Percentiles rank a stretch among this genome's conserved stretches.
phyloP scores from a whole-genome alignment of 2,113 vertebrate species.

The Ploceus nigricollis region DNA sequence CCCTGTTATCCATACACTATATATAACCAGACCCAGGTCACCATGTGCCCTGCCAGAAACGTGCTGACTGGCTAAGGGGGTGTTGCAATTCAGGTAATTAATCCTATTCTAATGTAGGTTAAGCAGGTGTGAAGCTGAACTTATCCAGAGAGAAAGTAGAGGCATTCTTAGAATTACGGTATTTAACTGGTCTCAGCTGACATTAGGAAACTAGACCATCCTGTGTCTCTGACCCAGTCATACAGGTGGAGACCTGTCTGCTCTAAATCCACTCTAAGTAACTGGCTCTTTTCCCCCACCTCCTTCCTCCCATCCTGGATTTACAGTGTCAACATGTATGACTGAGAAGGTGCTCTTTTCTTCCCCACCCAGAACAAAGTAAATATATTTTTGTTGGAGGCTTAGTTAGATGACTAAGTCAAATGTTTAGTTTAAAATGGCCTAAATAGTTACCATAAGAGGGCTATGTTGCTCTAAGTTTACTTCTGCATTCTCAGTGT shows the following conservation, averaged over 20 bases:
- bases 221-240: conserved; percentile 33
- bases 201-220: conserved; percentile 30
- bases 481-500: background rate
- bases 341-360: background rate
- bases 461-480: background rate
- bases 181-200: conserved; percentile 63
- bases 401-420: background rate
- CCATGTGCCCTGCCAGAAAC: conserved; percentile 69
- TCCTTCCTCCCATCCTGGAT: background rate
- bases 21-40: conserved; percentile 54
- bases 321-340: background rate
- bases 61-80: conserved; percentile 69
- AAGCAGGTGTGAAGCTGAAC: conserved; percentile 75
- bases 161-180: conserved; percentile 25
- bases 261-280: conserved; percentile 16
- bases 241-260: conserved; percentile 15
- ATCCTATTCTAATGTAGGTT: conserved; percentile 80
- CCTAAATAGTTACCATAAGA: background rate
- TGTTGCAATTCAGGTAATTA: conserved; percentile 71
- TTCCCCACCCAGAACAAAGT: background rate
- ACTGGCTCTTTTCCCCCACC: background rate
- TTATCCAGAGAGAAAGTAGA: conserved; percentile 55
- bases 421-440: background rate
- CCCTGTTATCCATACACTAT: background rate
- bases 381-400: background rate